Base-by-base conservation (phyloP, 2,113 vertebrate species). In the Herpailurus yagouaroundi region DNA sequence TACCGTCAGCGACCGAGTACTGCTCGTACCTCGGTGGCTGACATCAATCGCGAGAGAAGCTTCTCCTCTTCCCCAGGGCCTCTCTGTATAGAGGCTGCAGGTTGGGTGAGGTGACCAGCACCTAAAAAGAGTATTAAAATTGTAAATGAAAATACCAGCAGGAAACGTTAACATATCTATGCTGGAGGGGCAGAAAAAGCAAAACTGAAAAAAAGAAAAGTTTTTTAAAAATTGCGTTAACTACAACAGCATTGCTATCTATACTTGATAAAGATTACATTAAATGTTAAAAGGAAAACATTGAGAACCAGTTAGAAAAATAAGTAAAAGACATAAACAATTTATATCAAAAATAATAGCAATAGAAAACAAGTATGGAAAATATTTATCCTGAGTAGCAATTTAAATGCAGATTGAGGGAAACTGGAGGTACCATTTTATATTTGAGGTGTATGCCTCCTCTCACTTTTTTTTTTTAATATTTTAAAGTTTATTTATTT, bases 231-330 rank as follows among this genome's bases (percentile, higher is more conserved):
- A 76, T 77, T 96, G 77, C 38, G 95, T 92, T 82, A 55, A 82
- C 81, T 77, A 81, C 5, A n/a, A 52, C 33, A 69, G n/a, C 48
- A 41, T 77, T 73, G 31, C 66, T 86, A 21, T n/a, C 71, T 85
- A 19, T 33, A 52, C 66, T 84, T 31, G 4, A 27, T 68, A 85
- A 93, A 66, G 60, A 73, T 55, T 36, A 38, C 15, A 23, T 76
- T 52, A 18, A 12, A 83, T 74, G 97, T 95, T 80, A 82, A 95
- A 96, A 96, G 71, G 23, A 92, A 95, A 92, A 81, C 19, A 27
- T 38, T 84, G 69, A 71, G 52, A 92, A 31, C 60, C 41, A 69
- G 36, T 57, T 85, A 63, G 31, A 93, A 60, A 94, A 96, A 87
- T 71, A 94, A 96, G 50, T 52, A 84, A 93, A 93, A 83, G 73